Base-by-base conservation (phyloP, 1,140 invertebrate genomes). In the Chelonus insularis region DNA sequence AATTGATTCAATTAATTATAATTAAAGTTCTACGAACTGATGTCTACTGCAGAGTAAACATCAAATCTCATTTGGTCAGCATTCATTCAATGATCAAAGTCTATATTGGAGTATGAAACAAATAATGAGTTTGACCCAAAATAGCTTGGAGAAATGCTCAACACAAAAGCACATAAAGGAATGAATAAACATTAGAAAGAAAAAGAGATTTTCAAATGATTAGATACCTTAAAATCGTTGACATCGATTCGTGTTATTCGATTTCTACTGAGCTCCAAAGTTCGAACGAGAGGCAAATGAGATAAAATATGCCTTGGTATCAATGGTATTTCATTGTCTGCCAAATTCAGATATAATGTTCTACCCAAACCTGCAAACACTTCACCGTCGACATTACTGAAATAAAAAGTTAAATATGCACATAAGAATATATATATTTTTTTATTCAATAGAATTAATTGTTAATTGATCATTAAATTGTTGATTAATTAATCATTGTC, bases 241-340 rank as follows among this genome's bases (percentile, higher is more conserved):
- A 83, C 76, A 43, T 82, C 80, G 56, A 90, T 81, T 39, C 82
- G 83, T 55, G 81, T 84, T 55, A 93, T 89, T 60, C 85, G 85
- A 68, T 88, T 87, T 56, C 89, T 83, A 52, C 87, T 88, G 11
- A 93, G 77, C 76, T 92, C 90, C 21, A 92, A 73, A 0, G 90
- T 91, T 69, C 85, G 84, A 14, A 92, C 78, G 43, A 86, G 83
- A 0, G 90, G 87, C 74, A 92, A 84, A 72, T 90, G 87, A 37
- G 84, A 83, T 11, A 92, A 81, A 25, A 90, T 84, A 59, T 89
- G 84, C 21, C 86, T 82, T 8, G 91, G 91, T 77, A 93, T 85
- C 62, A 85, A 83, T 4, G 84, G 81, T 16, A 93, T 76, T 45
- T 84, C 82, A 72, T 92, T 92, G 74, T 92, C 89, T 1, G 88